Conservation (phyloP, 2,113 vertebrate genomes). For the Haemorhous mexicanus region DNA sequence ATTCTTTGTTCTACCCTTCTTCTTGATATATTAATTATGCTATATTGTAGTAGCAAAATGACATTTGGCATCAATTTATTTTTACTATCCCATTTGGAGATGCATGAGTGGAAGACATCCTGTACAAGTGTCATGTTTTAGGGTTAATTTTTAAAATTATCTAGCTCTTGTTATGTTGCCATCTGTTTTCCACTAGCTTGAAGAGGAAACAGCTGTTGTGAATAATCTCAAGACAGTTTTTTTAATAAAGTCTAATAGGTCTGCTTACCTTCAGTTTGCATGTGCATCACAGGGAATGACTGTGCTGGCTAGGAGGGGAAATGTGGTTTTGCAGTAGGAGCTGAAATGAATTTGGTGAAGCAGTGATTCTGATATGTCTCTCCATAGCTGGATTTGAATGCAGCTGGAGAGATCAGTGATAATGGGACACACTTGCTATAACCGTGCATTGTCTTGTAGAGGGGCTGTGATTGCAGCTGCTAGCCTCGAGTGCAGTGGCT, state of each 20-base stretch:
- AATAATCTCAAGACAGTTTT: conserved; percentile 42
- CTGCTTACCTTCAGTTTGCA: conserved; percentile 42
- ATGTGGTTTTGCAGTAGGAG: not conserved
- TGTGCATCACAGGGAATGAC: not conserved
- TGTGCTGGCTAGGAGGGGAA: not conserved
- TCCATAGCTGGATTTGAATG: not conserved
- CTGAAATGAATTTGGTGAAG: not conserved
- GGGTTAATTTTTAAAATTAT: conserved; percentile 56
- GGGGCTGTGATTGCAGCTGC: not conserved
- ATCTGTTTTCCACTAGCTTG: conserved; percentile 60
- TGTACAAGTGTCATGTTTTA: conserved; percentile 48
- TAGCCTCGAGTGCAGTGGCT: not conserved
- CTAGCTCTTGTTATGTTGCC: conserved; percentile 51
- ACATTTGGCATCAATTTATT: conserved; percentile 21
- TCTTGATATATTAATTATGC: conserved; percentile 32
- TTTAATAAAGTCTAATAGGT: conserved; percentile 49
- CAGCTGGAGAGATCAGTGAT: not conserved
- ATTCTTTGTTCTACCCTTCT: conserved; percentile 29
- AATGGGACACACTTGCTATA: not conserved
- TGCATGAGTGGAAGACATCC: conserved; percentile 42
- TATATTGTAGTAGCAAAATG: conserved; percentile 17
- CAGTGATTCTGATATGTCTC: not conserved
- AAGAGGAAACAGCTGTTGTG: conserved; percentile 64
- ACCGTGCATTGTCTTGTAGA: not conserved
- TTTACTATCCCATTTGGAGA: conserved; percentile 30